Evolutionary conservation across 2,113 vertebrate species (phyloP).

Genomic region (Malurus alboscapulatus): DNA sequence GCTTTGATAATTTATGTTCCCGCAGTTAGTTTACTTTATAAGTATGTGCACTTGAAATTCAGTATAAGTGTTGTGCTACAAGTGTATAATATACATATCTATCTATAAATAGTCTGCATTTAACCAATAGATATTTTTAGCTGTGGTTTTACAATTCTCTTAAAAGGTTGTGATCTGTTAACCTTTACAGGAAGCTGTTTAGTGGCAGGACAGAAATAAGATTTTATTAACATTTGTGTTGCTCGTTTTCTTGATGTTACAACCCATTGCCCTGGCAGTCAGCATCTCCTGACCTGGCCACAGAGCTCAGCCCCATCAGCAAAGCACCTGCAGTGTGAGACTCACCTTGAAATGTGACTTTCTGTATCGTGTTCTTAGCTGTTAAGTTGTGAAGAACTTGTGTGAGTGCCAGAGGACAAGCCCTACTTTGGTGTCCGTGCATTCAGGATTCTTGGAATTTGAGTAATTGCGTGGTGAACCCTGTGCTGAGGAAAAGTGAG

Average conservation of each 20-base stretch:
- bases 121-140: not conserved
- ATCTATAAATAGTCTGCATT: not conserved
- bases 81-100: not conserved
- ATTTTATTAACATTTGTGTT: not conserved
- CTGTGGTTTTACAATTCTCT: not conserved
- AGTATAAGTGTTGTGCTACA: fast-evolving
- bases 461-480: not conserved
- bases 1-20: not conserved
- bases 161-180: not conserved
- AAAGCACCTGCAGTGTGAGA: not conserved
- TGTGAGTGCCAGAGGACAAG: not conserved
- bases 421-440: fast-evolving
- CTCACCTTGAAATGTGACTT: not conserved
- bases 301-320: not conserved
- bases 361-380: not conserved
- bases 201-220: not conserved
- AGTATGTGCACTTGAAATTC: not conserved
- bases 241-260: fast-evolving
- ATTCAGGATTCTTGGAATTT: not conserved
- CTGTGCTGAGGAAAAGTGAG: not conserved
- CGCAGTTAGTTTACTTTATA: not conserved
- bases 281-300: not conserved
- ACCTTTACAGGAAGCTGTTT: not conserved
- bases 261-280: not conserved
- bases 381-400: not conserved